phyloP scores from a whole-genome alignment of 2,113 vertebrate genomes.

The Cephalopterus ornatus region DNA sequence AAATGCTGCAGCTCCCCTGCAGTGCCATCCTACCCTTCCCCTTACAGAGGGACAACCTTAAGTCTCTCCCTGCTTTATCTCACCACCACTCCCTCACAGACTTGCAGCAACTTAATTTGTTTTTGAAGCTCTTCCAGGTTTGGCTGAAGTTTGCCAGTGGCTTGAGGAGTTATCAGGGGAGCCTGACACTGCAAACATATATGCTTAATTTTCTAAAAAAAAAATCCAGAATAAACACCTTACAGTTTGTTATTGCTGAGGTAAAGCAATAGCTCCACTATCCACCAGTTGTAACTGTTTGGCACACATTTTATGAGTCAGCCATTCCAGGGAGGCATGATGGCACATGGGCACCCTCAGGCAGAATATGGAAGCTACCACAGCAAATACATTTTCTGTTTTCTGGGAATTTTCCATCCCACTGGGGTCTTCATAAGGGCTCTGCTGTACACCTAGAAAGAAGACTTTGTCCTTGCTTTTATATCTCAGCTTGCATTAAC shows the following conservation, averaged over 20 bases:
- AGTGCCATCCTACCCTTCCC: background rate
- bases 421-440: background rate
- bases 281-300: background rate
- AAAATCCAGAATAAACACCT: background rate
- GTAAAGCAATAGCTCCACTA: background rate
- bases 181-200: background rate
- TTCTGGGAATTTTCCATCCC: background rate
- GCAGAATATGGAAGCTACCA: background rate
- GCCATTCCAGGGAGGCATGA: background rate
- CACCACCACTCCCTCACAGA: fast-evolving
- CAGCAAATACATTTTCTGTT: background rate
- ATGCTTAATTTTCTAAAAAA: background rate
- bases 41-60: background rate
- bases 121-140: background rate
- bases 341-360: background rate
- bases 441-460: background rate
- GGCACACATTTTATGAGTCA: background rate
- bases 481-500: background rate
- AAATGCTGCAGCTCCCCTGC: background rate
- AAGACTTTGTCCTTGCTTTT: background rate
- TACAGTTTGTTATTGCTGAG: background rate
- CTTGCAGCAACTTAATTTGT: background rate
- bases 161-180: background rate
- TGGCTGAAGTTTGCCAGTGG: background rate
- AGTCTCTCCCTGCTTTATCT: background rate